A percentile compares a stretch with the other conserved stretches of the same genome.
Conservation (phyloP, 2,113 vertebrate species). For the Protomyctophum bolini region DNA sequence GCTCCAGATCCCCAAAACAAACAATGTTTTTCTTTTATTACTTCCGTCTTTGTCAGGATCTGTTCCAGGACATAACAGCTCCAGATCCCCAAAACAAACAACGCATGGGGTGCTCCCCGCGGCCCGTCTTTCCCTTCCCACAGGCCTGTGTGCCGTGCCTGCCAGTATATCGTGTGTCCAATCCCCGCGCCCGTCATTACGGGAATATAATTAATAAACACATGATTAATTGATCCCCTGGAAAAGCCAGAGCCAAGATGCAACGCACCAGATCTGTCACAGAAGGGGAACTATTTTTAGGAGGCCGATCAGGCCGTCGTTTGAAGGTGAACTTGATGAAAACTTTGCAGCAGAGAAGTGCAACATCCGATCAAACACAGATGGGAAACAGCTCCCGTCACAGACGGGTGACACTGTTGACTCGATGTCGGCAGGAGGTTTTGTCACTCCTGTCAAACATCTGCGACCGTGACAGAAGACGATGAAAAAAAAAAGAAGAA, state of each 20-base stretch:
- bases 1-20: slow-evolving; percentile 19
- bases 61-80: slow-evolving; percentile 29
- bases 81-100: slow-evolving; percentile 24
- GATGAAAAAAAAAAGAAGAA: slow-evolving; percentile 23
- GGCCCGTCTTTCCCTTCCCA: slow-evolving; percentile 1
- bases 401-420: slow-evolving; percentile 54
- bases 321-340: slow-evolving; percentile 75
- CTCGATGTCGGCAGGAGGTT: slow-evolving; percentile 43
- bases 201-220: slow-evolving; percentile 70
- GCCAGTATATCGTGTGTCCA: slow-evolving; percentile 16
- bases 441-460: slow-evolving; percentile 58
- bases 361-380: slow-evolving; percentile 30
- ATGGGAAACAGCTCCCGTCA: slow-evolving; percentile 44
- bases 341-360: slow-evolving; percentile 55
- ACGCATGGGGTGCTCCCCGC: slow-evolving; percentile 40
- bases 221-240: slow-evolving; percentile 61
- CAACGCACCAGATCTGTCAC: slow-evolving; percentile 67
- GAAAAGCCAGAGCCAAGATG: slow-evolving; percentile 58
- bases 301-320: slow-evolving; percentile 55
- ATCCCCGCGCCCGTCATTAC: slow-evolving; percentile 52
- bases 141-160: slow-evolving; percentile 4
- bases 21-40: too few species aligned
- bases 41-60: slow-evolving; percentile 25
- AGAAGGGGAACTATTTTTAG: slow-evolving; percentile 64
- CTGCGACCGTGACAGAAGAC: slow-evolving; percentile 15